Evolutionary conservation across 2,888 invertebrate genomes (phyloP), one percentile per base, ranked within the genome.

Genomic region (Hipparchia sbordonii): DNA sequence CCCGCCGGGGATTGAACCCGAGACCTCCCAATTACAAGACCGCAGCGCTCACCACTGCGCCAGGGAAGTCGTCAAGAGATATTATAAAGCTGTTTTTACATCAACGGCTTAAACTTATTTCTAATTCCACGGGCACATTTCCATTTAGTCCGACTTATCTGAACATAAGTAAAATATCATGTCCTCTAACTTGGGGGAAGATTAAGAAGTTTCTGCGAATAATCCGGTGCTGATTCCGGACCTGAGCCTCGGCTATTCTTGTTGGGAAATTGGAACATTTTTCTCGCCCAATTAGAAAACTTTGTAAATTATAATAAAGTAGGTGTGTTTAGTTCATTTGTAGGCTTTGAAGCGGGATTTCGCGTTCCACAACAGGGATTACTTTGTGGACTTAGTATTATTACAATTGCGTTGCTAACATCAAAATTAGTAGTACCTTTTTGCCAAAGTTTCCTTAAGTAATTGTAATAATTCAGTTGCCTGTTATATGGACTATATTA

Each of bases 151-250:
- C 77, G 76, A 79, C 78, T 77, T 77, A 77, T 79, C 83, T 80
- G 74, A 77, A 80, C 79, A 79, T 77, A 78, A 85, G 86, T 86
- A 84, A 83, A 84, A 85, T 84, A 84, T 85, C 86, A 85, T 85
- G 85, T 87, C 86, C 82, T 82, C 81, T 80, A 82, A 82, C 82
- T 83, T 77, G 82, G 80, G 82, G 80, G 82, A 85, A 81, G 80
- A 89, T 88, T 88, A 88, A 82, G 81, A 88, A 87, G 81, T 87
- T 87, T 82, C 79, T 77, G 79, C 79, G 72, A 83, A 84, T 85
- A 87, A 87, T 86, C 88, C 87, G 85, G 54, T 85, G n/a, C 45
- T 85, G 85, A 87, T 87, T 87, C 86, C 80, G 51, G 79, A 77
- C 77, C 75, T 78, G 82, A 82, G 84, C 82, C 84, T 45, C 80